A percentile compares a stretch with the other conserved stretches of the same genome.
phyloP scores from a whole-genome alignment of 2,797 vertebrate species.

The Arrhamphus sclerolepis region DNA sequence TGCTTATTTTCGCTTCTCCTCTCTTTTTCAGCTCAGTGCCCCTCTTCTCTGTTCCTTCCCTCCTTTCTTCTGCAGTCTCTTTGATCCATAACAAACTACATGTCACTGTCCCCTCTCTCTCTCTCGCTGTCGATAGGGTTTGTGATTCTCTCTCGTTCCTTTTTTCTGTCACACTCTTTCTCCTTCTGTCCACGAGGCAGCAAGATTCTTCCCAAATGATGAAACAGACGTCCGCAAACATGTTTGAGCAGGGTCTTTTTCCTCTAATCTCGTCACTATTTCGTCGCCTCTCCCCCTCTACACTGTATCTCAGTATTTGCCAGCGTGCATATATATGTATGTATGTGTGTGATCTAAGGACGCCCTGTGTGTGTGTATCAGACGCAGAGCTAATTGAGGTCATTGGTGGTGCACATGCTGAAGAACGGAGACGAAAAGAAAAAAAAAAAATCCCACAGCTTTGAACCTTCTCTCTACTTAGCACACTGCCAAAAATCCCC shows the following conservation, averaged over 20 bases:
- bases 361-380: slow-evolving; percentile 60
- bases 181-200: slow-evolving; percentile 21
- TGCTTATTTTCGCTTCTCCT: neutral
- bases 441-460: slow-evolving; percentile 48
- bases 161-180: slow-evolving; percentile 17
- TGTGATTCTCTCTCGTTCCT: slow-evolving; percentile 12
- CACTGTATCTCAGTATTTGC: slow-evolving; percentile 26
- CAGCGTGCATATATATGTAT: slow-evolving; percentile 21
- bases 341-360: slow-evolving; percentile 55
- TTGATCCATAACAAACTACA: slow-evolving; percentile 43
- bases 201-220: slow-evolving; percentile 34
- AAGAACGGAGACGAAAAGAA: slow-evolving; percentile 40
- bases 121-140: slow-evolving; percentile 16
- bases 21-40: slow-evolving; percentile 2
- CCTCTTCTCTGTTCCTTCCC: slow-evolving; percentile 15
- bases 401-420: slow-evolving; percentile 61
- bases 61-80: slow-evolving; percentile 19
- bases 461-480: slow-evolving; percentile 69
- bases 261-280: slow-evolving; percentile 47
- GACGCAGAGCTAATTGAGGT: slow-evolving; percentile 76
- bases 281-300: slow-evolving; percentile 8
- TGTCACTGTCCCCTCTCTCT: slow-evolving; percentile 13
- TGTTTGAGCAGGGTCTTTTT: slow-evolving; percentile 26
- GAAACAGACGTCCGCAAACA: slow-evolving; percentile 40
- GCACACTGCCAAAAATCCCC: slow-evolving; percentile 50